Evolutionary conservation across 35 echinoderm and acorn worm genomes (phyloP), one percentile per base, ranked within the genome.

Genomic region (Patiria miniata): DNA sequence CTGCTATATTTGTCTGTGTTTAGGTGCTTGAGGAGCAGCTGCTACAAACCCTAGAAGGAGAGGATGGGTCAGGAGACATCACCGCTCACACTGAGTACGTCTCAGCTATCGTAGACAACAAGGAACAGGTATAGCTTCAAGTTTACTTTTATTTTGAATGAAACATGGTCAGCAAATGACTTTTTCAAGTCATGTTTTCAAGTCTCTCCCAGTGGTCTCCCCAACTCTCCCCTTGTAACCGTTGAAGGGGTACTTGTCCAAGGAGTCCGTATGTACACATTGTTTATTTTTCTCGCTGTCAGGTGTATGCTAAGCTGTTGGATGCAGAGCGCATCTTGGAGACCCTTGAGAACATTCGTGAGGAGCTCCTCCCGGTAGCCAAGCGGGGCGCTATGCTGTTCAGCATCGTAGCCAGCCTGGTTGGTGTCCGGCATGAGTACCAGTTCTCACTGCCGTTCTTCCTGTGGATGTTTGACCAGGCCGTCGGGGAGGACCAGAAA

Each of bases 351-450:
- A 79, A 80, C 51, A 94, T 98, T 78, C 77, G 87, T 0, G 83
- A 92, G 37, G 92, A 93, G 9, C 86, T 98, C 5, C 19, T 81
- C 5, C 87, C 96, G 15, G 89, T 98, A 4, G 93, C 96, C n/a
- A 98, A 98, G 78, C 81, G 96, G 5, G 96, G 88, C 34, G 96
- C 96, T 79, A 92, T 98, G 92, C 78, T 98, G 14, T 98, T 82
- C 50, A 80, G 92, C 37, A 81, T 98, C 23, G 76, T 85, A n/a
- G 40, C 69, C 16, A 98, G 96, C 30, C 78, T 98, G 77, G 80
- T 86, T 30, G 96, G 89, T 2, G 80, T 98, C 1, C 86, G 89
- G 86, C 87, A 83, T 39, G 96, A 98, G 86, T 98, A 98, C 77
- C 89, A 90, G 76, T 80, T 98, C 51, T 89, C 96, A 1, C 52